Conservation (phyloP, 2,888 invertebrate genomes). For the Cabera pusaria region DNA sequence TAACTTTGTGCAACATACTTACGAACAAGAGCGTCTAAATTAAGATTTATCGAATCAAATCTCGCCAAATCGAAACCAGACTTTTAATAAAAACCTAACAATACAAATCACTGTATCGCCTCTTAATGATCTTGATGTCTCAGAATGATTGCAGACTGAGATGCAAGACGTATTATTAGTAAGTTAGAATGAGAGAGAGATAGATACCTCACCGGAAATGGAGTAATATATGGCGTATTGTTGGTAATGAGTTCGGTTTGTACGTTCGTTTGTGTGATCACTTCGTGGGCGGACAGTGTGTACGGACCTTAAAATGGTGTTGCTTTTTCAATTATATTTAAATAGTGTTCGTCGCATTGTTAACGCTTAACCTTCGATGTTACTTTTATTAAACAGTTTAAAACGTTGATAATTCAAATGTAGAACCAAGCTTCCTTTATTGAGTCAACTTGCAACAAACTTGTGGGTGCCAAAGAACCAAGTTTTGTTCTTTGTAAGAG, state of each 20-base stretch:
- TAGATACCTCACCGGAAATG: constrained; percentile 74
- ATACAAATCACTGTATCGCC: constrained; percentile 77
- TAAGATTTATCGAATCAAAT: constrained; percentile 33
- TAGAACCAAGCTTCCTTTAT: too few relatives aligned
- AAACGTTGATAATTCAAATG: too few relatives aligned
- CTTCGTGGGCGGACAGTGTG: constrained; percentile 58
- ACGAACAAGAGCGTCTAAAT: constrained; percentile 26
- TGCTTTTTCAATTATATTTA: constrained; percentile 40
- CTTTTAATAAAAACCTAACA: constrained; percentile 30
- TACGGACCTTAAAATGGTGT: constrained; percentile 40
- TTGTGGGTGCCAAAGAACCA: too few relatives aligned
- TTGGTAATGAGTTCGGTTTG: constrained; percentile 80
- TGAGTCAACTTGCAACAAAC: too few relatives aligned
- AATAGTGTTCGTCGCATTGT: constrained; percentile 19
- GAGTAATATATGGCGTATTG: constrained; percentile 80
- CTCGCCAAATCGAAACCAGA: constrained; percentile 26
- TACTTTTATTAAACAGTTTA: too few relatives aligned
- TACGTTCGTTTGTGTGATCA: constrained; percentile 60
- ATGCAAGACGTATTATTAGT: constrained; percentile 26
- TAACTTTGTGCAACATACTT: too few relatives aligned
- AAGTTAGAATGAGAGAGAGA: constrained; percentile 42
- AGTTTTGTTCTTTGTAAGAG: too few relatives aligned
- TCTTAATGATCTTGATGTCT: constrained; percentile 75
- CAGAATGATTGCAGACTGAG: constrained; percentile 60
- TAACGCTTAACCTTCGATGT: background rate